Percentiles rank a stretch among this genome's conserved stretches.
Conservation (phyloP, 2,797 vertebrate species). For the Dendrocincla tyrannina region DNA sequence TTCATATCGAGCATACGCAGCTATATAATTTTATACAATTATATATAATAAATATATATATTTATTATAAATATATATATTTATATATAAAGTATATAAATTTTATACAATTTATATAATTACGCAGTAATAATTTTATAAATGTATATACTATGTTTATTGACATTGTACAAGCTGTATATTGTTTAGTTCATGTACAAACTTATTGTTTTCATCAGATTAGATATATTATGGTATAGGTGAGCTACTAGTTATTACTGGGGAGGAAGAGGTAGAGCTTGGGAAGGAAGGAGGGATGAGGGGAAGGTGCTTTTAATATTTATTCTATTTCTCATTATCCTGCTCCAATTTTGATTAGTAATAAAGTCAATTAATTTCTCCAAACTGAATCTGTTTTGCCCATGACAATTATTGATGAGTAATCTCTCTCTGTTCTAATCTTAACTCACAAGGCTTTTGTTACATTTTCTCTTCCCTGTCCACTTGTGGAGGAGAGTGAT, state of each 20-base stretch:
- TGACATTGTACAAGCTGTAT: not conserved
- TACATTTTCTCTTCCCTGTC: not conserved
- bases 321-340: not conserved
- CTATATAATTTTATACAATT: not conserved
- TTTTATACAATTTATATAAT: no score
- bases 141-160: not conserved
- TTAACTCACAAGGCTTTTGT: not conserved
- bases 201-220: not conserved
- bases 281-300: not conserved
- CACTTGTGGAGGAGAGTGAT: not conserved
- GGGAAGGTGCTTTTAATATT: not conserved
- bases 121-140: not conserved
- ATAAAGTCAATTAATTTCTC: not conserved
- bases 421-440: not conserved
- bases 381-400: not conserved
- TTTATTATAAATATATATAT: no score
- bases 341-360: not conserved
- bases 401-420: rapidly evolving
- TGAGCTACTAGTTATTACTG: not conserved
- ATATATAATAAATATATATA: no score
- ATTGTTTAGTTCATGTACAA: not conserved
- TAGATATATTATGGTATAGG: not conserved
- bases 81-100: no score
- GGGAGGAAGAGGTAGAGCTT: not conserved
- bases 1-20: not conserved